phyloP scores from a whole-genome alignment of 2,113 vertebrate genomes.

The Polypterus bichir region DNA sequence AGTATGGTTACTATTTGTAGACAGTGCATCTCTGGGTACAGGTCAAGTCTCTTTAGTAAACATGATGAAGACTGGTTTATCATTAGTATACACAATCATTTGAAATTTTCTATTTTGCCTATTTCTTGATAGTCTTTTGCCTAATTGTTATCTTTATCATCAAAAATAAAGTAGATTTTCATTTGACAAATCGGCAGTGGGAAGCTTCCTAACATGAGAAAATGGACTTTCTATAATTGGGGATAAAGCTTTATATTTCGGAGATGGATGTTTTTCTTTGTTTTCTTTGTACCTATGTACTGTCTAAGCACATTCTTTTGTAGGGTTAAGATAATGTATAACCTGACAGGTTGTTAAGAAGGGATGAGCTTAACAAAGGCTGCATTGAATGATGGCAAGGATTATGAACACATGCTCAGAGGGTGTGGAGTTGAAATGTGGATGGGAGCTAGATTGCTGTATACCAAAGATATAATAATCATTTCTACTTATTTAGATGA shows the following conservation, averaged over 20 bases:
- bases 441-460: too few relatives aligned
- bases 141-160: constrained; percentile 9
- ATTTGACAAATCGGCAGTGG: background rate
- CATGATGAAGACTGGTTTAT: background rate
- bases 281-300: too few relatives aligned
- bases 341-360: background rate
- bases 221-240: constrained; percentile 2
- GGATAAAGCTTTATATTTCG: background rate
- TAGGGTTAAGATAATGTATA: constrained; percentile 2
- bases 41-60: background rate
- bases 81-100: constrained; percentile 2
- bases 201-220: constrained; percentile 1
- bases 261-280: background rate
- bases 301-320: background rate
- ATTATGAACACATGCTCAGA: background rate
- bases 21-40: too few relatives aligned
- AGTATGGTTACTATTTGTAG: too few relatives aligned
- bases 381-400: too few relatives aligned
- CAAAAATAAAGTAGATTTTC: constrained; percentile 8
- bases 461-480: too few relatives aligned
- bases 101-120: background rate
- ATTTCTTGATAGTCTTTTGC: constrained; percentile 5
- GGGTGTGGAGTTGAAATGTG: background rate
- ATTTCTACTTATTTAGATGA: too few relatives aligned
- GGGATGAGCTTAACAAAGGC: background rate